Percentiles rank a stretch among this genome's conserved stretches.
phyloP scores from a whole-genome alignment of 2,888 invertebrate genomes.

The Heliconius sara region DNA sequence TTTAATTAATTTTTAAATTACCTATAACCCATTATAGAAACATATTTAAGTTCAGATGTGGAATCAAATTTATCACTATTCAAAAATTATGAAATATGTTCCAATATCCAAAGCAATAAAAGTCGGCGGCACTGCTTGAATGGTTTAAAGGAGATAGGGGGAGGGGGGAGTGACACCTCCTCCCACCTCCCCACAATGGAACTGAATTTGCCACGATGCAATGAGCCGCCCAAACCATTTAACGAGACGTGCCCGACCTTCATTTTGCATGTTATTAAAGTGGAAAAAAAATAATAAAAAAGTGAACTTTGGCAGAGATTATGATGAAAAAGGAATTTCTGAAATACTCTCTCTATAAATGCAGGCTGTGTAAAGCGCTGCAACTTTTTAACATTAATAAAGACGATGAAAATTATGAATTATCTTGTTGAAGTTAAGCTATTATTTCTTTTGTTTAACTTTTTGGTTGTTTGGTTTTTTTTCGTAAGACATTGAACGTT shows the following conservation, averaged over 20 bases:
- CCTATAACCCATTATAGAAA: background rate
- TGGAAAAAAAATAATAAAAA: slow-evolving; percentile 63
- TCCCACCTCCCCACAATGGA: slow-evolving; percentile 40
- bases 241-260: slow-evolving; percentile 62
- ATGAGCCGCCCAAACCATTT: slow-evolving; percentile 67
- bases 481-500: background rate
- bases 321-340: slow-evolving; percentile 66
- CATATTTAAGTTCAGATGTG: background rate
- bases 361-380: slow-evolving; percentile 38
- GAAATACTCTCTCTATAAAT: slow-evolving; percentile 45
- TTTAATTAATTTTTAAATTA: background rate
- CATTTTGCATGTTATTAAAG: slow-evolving; percentile 78
- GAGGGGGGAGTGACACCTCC: slow-evolving; percentile 4
- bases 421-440: slow-evolving; percentile 18
- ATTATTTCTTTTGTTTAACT: background rate
- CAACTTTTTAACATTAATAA: slow-evolving; percentile 43
- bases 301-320: slow-evolving; percentile 69
- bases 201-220: slow-evolving; percentile 62
- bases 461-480: background rate
- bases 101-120: slow-evolving; percentile 37
- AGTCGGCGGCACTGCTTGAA: slow-evolving; percentile 31
- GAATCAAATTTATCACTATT: background rate
- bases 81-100: slow-evolving; percentile 25
- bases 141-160: slow-evolving; percentile 19
- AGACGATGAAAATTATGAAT: slow-evolving; percentile 31